Conservation (phyloP, 2,888 invertebrate genomes). For the Buathra laborator region DNA sequence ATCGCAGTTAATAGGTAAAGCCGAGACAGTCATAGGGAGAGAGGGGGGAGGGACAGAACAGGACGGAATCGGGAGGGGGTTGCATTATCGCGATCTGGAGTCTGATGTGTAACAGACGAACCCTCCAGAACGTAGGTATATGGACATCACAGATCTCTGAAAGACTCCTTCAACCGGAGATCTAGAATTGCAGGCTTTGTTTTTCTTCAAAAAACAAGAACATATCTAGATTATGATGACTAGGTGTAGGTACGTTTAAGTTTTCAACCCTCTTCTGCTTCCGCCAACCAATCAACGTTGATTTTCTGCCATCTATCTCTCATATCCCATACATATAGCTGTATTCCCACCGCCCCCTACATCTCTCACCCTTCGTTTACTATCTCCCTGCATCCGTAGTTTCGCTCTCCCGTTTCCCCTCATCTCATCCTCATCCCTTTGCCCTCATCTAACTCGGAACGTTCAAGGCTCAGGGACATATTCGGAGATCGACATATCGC, state of each 20-base stretch:
- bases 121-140: constrained; percentile 61
- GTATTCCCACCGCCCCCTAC: background rate
- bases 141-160: background rate
- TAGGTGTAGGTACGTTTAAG: background rate
- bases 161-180: background rate
- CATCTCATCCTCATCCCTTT: constrained; percentile 27
- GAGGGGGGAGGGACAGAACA: constrained; percentile 12
- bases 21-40: constrained; percentile 56
- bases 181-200: constrained; percentile 9
- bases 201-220: background rate
- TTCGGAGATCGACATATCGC: constrained; percentile 79
- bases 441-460: constrained; percentile 68
- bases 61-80: constrained; percentile 33
- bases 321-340: background rate
- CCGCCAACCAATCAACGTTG: constrained; percentile 4
- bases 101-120: constrained; percentile 15
- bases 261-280: background rate
- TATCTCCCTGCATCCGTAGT: constrained; percentile 25
- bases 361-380: constrained; percentile 9
- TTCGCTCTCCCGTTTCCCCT: constrained; percentile 4
- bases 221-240: background rate
- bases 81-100: constrained; percentile 31
- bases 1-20: constrained; percentile 73
- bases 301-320: constrained; percentile 12
- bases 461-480: constrained; percentile 75